phyloP scores from a whole-genome alignment of 1,140 invertebrate genomes.

The Lasioglossum albipes region DNA sequence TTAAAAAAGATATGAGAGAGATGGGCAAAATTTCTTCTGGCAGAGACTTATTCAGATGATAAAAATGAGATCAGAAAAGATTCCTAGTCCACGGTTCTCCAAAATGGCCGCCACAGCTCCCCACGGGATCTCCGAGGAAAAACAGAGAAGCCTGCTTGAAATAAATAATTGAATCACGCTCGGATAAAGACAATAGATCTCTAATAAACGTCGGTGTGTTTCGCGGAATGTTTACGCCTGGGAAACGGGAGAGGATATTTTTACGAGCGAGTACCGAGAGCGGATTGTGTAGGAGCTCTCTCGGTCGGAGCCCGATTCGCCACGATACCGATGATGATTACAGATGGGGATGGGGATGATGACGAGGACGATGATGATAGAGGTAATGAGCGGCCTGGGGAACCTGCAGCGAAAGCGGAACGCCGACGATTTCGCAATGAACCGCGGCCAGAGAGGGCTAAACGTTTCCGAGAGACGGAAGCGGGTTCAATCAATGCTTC shows the following conservation, averaged over 20 bases:
- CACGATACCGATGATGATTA: constrained; percentile 42
- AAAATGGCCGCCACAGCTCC: no score
- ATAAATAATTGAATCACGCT: not conserved
- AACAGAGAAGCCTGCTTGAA: not conserved
- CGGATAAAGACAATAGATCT: not conserved
- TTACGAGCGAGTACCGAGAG: constrained; percentile 3
- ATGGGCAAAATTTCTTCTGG: no score
- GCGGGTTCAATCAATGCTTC: constrained; percentile 68
- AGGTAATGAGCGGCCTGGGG: constrained; percentile 49
- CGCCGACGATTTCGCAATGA: constrained; percentile 9
- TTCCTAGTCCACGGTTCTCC: no score
- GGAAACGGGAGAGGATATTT: constrained; percentile 35
- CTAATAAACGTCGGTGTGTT: constrained; percentile 2
- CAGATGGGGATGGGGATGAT: constrained; percentile 2
- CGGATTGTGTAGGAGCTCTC: not conserved
- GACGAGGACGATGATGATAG: constrained; percentile 35
- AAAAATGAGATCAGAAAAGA: no score
- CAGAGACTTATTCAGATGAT: no score
- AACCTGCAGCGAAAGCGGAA: constrained; percentile 14
- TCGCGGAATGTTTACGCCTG: constrained; percentile 11
- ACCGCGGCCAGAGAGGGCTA: constrained; percentile 51
- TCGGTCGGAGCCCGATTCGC: constrained; percentile 3
- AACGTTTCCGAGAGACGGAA: constrained; percentile 70
- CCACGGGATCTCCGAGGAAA: no score
- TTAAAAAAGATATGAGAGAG: no score